Base-by-base conservation (phyloP, 2,888 invertebrate genomes). In the Calephelis perditalis region DNA sequence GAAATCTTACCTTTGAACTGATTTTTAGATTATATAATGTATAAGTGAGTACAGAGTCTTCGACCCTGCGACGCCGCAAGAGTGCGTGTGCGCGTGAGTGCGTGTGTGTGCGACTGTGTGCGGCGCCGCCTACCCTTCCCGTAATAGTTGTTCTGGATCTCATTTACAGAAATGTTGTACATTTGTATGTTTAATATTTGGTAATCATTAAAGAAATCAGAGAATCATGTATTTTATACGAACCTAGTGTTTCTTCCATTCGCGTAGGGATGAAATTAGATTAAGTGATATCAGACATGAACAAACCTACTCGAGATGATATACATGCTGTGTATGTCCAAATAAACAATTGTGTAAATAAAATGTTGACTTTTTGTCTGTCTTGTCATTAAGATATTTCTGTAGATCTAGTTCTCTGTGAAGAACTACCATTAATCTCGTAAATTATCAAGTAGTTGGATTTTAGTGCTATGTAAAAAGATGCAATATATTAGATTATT, bases 171-270 rank as follows among this genome's bases (percentile, higher is more conserved):
- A 81, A 80, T 84, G 85, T 86, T 84, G 84, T 84, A 82, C 76
- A 82, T 84, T 86, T 84, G 79, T 86, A 85, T 80, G 78, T 77
- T 68, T 73, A 76, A 73, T 80, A 63, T 82, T 84, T 84, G 78
- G 77, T 80, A 79, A 81, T 77, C 65, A 72, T 78, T 78, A 79
- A 80, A 73, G 75, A 79, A 65, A 86, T 77, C 82, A 76, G 80
- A 87, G 80, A 88, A 88, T 88, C 87, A 87, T 88, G 89, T 88
- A 86, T 88, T 89, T 89, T 89, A 76, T 88, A 88, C 82, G 76
- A 81, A 79, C 73, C 78, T 81, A 78, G 76, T 79, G 80, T 87
- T 85, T 85, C 86, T 86, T 86, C 84, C 86, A 80, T 78, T 80
- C 35, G 77, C 78, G 76, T 86, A 86, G 84, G 84, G 76, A 81